Base-by-base conservation (phyloP, 2,888 invertebrate genomes). In the Physocephala rufipes region DNA sequence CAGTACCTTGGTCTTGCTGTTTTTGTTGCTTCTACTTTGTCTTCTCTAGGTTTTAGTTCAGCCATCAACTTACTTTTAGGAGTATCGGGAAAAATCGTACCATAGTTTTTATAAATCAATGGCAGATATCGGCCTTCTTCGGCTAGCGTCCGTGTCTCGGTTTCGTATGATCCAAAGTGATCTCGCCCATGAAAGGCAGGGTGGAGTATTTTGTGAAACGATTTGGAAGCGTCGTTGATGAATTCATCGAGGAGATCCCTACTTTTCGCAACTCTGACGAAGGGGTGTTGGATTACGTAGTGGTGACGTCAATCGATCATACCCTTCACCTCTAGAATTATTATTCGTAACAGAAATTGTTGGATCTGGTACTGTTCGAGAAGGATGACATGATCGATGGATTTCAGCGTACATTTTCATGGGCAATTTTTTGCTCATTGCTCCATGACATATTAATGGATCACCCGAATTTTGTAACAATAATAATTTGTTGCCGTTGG, bases 81-180 rank as follows among this genome's bases (percentile, higher is more conserved):
- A 12, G 92, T 92, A 0, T 92, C 93, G 0, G 94, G 93, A 66
- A 94, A 90, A 16, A 95, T 93, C 0, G 94, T 95, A 2, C 95
- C 95, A 82, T 95, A 95, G 84, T 95, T 95, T 83, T 95, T 95
- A 81, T 95, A 95, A 77, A 95, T 95, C 58, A 95, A 81, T 95
- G 95, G 76, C 95, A 95, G 76, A 96, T 96, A 81, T 95, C 95
- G 0, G 95, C 95, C 84, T 96, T 95, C 82, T 95, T 95, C 0
- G 95, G 96, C 81, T 96, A 96, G 21, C 95, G 88, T 0, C 95
- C 95, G 74, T 95, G 88, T 49, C 95, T 87, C 0, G 95, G 95
- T 78, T 95, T 93, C 16, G 93, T 93, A 85, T 95, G 94, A 81
- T 95, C 95, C 69, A 95, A 85, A 0, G 95, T 95, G 88, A 95